Conservation (phyloP, 2,888 invertebrate species). For the Dasypogon diadema region DNA sequence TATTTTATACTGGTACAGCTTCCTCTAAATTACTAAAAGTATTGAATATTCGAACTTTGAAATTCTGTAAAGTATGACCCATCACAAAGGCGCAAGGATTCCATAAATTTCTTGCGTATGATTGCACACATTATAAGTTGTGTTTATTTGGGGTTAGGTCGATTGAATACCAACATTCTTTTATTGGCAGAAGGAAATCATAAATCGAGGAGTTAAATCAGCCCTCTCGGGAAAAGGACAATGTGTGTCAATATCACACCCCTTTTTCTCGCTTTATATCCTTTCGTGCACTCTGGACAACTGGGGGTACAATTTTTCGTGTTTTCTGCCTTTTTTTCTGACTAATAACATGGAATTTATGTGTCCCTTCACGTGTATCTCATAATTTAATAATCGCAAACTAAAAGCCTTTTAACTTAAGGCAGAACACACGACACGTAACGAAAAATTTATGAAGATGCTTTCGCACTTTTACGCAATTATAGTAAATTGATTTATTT, state of each 20-base stretch:
- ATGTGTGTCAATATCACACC: slow-evolving; percentile 53
- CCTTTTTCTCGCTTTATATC: slow-evolving; percentile 32
- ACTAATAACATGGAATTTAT: slow-evolving; percentile 52
- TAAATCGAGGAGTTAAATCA: slow-evolving; percentile 52
- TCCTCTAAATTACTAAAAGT: too few species aligned
- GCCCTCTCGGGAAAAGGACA: slow-evolving; percentile 46
- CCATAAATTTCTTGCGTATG: slow-evolving; percentile 38
- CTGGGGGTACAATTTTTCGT: slow-evolving; percentile 13
- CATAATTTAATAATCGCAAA: slow-evolving; percentile 53
- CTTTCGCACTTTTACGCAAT: slow-evolving; percentile 34
- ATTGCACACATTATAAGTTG: slow-evolving; percentile 38
- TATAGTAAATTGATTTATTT: slow-evolving; percentile 35
- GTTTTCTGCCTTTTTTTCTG: slow-evolving; percentile 36
- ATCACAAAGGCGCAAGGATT: neutral
- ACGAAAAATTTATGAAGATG: slow-evolving; percentile 48
- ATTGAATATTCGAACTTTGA: too few species aligned
- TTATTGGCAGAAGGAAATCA: slow-evolving; percentile 52
- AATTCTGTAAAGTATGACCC: neutral
- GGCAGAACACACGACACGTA: slow-evolving; percentile 37
- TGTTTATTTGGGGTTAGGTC: slow-evolving; percentile 37
- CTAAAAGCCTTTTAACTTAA: slow-evolving; percentile 55
- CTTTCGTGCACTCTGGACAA: neutral
- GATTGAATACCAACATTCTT: slow-evolving; percentile 31
- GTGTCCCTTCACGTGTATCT: slow-evolving; percentile 52
- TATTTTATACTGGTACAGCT: too few species aligned